These are phyloP conservation scores for Cyclura pinguis DNA, from an alignment of 2,797 vertebrate genomes.

Conservation along the genomic window DNA sequence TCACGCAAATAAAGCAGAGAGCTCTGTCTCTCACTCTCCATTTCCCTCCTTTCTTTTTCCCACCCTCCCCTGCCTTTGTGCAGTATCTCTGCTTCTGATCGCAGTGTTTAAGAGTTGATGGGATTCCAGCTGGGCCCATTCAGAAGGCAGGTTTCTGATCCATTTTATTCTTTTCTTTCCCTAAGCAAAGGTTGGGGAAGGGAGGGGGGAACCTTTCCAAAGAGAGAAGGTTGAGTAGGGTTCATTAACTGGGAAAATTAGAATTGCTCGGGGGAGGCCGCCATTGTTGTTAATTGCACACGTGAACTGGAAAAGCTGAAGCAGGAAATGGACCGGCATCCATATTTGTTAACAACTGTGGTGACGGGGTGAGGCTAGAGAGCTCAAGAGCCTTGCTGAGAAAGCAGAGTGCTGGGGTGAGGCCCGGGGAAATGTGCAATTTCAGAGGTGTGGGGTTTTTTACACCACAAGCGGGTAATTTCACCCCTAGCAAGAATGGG, in stretches of 20 bases:
- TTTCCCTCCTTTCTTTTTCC: too few species aligned
- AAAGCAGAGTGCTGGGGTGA: neutral
- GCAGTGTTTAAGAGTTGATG: neutral
- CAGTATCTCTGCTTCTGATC: neutral
- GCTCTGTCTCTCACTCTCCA: neutral
- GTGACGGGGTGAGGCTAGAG: neutral
- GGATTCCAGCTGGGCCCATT: neutral
- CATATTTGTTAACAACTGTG: neutral
- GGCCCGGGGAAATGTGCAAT: neutral
- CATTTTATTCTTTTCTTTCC: neutral
- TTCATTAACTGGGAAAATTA: slow-evolving; percentile 15
- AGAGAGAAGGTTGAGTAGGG: neutral
- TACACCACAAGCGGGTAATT: neutral
- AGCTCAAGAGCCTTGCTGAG: neutral
- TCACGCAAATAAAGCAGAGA: too few species aligned
- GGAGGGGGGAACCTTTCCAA: neutral
- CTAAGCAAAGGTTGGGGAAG: neutral
- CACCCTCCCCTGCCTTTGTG: neutral
- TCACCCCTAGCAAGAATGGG: too few species aligned
- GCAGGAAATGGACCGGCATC: neutral
- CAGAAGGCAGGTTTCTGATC: neutral
- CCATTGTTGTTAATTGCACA: neutral
- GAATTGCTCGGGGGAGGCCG: neutral
- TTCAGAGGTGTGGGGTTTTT: neutral
- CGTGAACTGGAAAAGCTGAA: neutral